Percentiles rank a stretch among this genome's conserved stretches.
phyloP scores from a whole-genome alignment of 2,888 invertebrate species.

The Pristionchus fissidentatus region DNA sequence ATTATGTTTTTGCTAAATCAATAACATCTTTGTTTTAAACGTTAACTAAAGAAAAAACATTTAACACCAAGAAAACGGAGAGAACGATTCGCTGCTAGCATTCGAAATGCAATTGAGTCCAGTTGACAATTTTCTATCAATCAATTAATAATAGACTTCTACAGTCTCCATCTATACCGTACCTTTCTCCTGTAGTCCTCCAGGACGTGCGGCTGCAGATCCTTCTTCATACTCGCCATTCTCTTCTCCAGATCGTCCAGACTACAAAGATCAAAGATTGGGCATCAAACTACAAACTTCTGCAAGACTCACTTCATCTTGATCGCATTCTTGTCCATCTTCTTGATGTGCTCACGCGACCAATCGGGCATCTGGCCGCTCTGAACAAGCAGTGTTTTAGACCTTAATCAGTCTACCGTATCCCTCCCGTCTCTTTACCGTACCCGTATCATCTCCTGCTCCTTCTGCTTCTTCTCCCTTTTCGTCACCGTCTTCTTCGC shows the following conservation, averaged over 20 bases:
- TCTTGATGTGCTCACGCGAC: conserved; percentile 6
- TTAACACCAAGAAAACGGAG: not conserved
- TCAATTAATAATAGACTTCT: not conserved
- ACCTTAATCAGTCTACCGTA: not conserved
- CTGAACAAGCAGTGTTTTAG: not conserved
- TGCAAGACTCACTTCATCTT: not conserved
- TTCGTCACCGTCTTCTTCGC: not conserved
- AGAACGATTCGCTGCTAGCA: no score
- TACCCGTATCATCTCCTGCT: not conserved
- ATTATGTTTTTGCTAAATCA: conserved; percentile 58
- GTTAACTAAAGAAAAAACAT: not conserved
- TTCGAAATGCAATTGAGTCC: no score
- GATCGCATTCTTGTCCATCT: not conserved
- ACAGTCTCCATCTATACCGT: not conserved
- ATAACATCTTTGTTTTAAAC: not conserved
- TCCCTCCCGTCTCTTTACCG: not conserved
- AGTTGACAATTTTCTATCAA: no score
- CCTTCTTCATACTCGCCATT: conserved; percentile 68
- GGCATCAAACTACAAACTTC: not conserved
- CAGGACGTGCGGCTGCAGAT: conserved; percentile 81
- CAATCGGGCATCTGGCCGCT: not conserved
- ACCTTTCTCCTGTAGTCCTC: conserved; percentile 81
- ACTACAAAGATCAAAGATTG: conserved; percentile 18
- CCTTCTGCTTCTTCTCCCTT: not conserved
- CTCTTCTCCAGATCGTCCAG: conserved; percentile 28